Evolutionary conservation across 2,113 vertebrate species (phyloP).

Genomic region (Taurulus bubalis): DNA sequence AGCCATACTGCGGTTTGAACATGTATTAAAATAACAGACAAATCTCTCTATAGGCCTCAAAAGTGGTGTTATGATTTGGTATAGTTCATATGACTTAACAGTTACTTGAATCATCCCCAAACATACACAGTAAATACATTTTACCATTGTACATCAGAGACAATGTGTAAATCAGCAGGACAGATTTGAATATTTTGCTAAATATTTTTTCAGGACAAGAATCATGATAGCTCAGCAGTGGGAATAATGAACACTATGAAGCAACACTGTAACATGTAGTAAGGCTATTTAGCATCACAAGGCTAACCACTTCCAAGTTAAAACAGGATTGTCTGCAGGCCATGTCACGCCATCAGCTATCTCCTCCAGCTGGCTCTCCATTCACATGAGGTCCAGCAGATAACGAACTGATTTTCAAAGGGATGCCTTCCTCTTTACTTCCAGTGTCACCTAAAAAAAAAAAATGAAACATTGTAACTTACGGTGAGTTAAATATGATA

Average conservation of each 20-base stretch:
- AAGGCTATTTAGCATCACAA: not conserved
- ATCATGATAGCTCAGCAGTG: not conserved
- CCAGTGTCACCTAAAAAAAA: slow-evolving; percentile 63
- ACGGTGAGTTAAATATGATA: not conserved
- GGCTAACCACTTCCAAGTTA: slow-evolving; percentile 22
- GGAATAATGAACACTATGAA: slow-evolving; percentile 21
- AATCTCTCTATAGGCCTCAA: not conserved
- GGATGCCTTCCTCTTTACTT: slow-evolving; percentile 76
- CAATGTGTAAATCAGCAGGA: not conserved
- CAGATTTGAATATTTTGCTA: slow-evolving; percentile 4
- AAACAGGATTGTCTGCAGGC: slow-evolving; percentile 28
- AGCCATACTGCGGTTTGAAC: not conserved
- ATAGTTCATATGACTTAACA: not conserved
- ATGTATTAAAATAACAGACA: slow-evolving; percentile 1
- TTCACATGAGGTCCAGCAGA: slow-evolving; percentile 32
- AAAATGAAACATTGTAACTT: not conserved
- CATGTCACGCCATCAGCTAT: slow-evolving; percentile 35
- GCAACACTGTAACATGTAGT: slow-evolving; percentile 9
- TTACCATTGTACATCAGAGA: slow-evolving; percentile 2
- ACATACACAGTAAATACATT: slow-evolving; percentile 5
- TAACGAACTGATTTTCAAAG: slow-evolving; percentile 65
- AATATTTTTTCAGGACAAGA: slow-evolving; percentile 1
- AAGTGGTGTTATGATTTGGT: not conserved
- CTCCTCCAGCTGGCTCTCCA: slow-evolving; percentile 13
- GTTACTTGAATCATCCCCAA: not conserved